Evolutionary conservation across 2,888 invertebrate species (phyloP), one percentile per base, ranked within the genome.

Genomic region (Patella pellucida): DNA sequence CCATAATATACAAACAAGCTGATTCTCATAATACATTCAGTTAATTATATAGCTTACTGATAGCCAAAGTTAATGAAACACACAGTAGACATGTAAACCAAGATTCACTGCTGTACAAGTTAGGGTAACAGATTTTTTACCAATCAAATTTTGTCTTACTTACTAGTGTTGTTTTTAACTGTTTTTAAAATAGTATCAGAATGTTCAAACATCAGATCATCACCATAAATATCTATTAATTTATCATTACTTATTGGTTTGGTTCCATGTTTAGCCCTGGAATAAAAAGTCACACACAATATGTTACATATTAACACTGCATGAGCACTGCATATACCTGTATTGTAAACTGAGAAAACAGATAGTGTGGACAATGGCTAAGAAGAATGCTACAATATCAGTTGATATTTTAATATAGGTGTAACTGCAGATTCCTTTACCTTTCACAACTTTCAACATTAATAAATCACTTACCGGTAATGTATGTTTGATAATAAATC

Each of bases 191-290:
- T 80, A 52, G 85, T 81, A 31, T 84, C 77, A 76, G 84, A 85
- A 73, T 87, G 83, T 73, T 86, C 84, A 88, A 88, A 90, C 12
- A 92, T 91, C 75, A 92, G 89, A 15, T 92, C 90, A 0, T 91
- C 86, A 0, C 94, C 94, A 90, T 95, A 95, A 15, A 91, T 89
- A 12, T 89, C 80, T 4, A 89, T 85, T 56, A 95, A 93, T 82
- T 94, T 93, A 1, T 90, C 87, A 3, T 90, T 85, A 11, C 87
- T 91, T 79, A 95, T 86, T 51, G 93, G 89, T 67, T 87, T 92
- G 15, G 88, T 90, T 5, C 95, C 95, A 89, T 95, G 95, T 73
- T 93, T 92, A 0, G 94, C 95, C 83, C 87, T 86, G 51, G 16
- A 75, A 74, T 12, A 52, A 51, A 31, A 69, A 73, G 15, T 51